Evolutionary conservation across 2,113 vertebrate genomes (phyloP).

Genomic region (Eulemur rufifrons): DNA sequence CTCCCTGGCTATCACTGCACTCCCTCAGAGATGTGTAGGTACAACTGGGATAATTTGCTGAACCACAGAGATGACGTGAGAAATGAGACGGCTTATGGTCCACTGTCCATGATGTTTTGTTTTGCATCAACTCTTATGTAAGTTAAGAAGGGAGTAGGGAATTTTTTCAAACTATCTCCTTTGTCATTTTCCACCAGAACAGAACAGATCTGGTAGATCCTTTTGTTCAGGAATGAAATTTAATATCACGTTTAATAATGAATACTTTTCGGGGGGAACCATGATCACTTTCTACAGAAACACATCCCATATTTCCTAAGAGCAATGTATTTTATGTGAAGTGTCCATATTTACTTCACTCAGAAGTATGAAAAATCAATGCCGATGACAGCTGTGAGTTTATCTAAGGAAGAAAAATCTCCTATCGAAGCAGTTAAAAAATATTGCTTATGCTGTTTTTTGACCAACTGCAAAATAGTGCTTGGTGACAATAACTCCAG

Average conservation of each 20-base stretch:
- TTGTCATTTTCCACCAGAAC: not conserved
- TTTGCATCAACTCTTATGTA: not conserved
- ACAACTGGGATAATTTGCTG: not conserved
- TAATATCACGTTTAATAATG: not conserved
- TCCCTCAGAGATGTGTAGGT: not conserved
- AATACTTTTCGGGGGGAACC: not conserved
- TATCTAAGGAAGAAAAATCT: conserved; percentile 18
- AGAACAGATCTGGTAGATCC: not conserved
- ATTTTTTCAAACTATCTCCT: not conserved
- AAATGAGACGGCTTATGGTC: not conserved
- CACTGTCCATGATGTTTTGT: no score
- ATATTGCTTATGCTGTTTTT: not conserved
- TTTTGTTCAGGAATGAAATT: not conserved
- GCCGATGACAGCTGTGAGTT: not conserved
- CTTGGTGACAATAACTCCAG: not conserved
- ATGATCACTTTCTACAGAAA: not conserved
- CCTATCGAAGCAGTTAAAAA: not conserved
- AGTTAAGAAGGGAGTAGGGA: not conserved
- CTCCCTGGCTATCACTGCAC: not conserved
- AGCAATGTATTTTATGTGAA: not conserved
- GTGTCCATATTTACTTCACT: conserved; percentile 11
- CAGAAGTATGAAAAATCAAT: not conserved
- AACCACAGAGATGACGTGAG: not conserved
- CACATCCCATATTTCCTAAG: not conserved
- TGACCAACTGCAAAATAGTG: not conserved